These are phyloP conservation scores for Paratilapia polleni DNA, from an alignment of 2,113 vertebrate species.

Conservation along the genomic window DNA sequence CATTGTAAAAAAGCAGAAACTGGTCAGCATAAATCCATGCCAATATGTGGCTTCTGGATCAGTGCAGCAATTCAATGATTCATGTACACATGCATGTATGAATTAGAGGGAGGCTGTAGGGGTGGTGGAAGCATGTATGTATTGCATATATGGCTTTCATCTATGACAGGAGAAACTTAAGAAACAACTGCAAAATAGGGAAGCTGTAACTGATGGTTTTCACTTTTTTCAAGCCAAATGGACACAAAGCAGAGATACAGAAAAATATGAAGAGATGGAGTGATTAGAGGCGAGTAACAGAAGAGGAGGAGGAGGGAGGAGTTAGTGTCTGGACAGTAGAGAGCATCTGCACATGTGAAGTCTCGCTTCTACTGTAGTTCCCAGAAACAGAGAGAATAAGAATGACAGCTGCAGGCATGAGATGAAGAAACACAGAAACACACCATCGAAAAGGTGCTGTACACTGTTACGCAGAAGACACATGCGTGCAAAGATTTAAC, in stretches of 20 bases:
- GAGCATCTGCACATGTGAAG: background rate
- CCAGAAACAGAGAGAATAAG: conserved; percentile 1
- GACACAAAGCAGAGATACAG: background rate
- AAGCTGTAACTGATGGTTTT: conserved; percentile 23
- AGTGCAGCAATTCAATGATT: background rate
- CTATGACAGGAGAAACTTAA: background rate
- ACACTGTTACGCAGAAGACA: background rate
- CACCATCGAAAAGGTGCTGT: background rate
- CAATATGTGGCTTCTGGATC: background rate
- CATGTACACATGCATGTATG: conserved; percentile 21
- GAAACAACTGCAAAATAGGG: background rate
- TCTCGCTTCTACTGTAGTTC: background rate
- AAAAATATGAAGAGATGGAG: conserved; percentile 5
- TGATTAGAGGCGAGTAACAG: conserved; percentile 4
- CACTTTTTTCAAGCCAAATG: conserved; percentile 14
- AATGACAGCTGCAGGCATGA: conserved; percentile 7
- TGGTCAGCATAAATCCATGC: conserved; percentile 14
- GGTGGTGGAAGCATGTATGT: background rate
- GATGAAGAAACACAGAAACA: background rate
- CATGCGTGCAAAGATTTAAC: conserved; percentile 5
- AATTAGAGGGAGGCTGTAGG: background rate
- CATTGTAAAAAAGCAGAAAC: background rate
- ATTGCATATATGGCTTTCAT: background rate
- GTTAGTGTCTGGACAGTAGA: conserved; percentile 7
- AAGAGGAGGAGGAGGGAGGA: background rate